Base-by-base conservation (phyloP, 2,888 invertebrate genomes). In the Empis stercorea region DNA sequence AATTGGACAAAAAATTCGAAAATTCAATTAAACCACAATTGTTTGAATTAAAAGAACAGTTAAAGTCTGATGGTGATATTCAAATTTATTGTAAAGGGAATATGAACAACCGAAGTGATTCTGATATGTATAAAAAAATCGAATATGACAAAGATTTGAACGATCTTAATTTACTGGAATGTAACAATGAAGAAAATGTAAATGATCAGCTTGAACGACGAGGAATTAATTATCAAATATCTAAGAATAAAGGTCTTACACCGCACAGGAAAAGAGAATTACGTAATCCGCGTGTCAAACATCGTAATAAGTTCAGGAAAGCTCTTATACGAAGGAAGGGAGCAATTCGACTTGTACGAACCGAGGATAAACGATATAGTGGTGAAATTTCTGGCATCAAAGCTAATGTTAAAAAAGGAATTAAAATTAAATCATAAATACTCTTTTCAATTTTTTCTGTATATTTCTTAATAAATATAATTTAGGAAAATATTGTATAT, bases 381-480 rank as follows among this genome's bases (percentile, higher is more conserved):
- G 97, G 97, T 48, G 97, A 99, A 73, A 72, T 85, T 44, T 89
- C 92, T 45, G 97, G 97, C 55, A 97, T 99, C 59, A 89, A 94
- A 62, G 78, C 87, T 23, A 79, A 84, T 59, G 84, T 93, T 44
- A 83, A 83, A 60, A 91, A 93, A 71, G 85, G 95, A 63, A 80
- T 92, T 57, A 92, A 92, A 71, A 78, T 96, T 56, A 87, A 84
- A 50, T 56, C 57, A 13, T n/a, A n/a, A n/a, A n/a, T n/a, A n/a
- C n/a, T n/a, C n/a, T n/a, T n/a, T n/a, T n/a, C n/a, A n/a, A n/a
- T n/a, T n/a, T n/a, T n/a, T n/a, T n/a, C n/a, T n/a, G n/a, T n/a
- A n/a, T n/a, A n/a, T 20, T 20, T 20, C 20, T 20, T 20, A 20
- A 20, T 20, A 20, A 20, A 20, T 20, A 20, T 5, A 20, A 20